These are phyloP conservation scores for Timema podura DNA, from an alignment of 2,888 invertebrate species.

Conservation along the genomic window DNA sequence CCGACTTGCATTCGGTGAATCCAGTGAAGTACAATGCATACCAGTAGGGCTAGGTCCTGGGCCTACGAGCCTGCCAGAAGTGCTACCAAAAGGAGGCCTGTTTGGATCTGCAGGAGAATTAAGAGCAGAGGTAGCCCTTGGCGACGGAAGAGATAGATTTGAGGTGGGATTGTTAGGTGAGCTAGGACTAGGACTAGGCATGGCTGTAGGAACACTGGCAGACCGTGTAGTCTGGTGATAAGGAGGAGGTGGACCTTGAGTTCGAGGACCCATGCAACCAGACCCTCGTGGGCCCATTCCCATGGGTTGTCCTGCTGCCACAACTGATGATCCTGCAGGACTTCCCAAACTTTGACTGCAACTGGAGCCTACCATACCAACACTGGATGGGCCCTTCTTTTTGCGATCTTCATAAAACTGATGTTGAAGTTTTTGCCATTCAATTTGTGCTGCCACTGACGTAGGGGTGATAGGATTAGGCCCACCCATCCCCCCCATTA, in stretches of 20 bases:
- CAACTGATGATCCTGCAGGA: constrained; percentile 50
- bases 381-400: constrained; percentile 43
- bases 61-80: constrained; percentile 38
- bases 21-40: constrained; percentile 43
- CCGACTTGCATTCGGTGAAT: constrained; percentile 42
- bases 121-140: constrained; percentile 62
- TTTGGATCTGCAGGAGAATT: constrained; percentile 65
- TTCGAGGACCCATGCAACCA: constrained; percentile 33
- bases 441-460: constrained; percentile 63
- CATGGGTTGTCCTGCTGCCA: constrained; percentile 22
- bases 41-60: constrained; percentile 55
- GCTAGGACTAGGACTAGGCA: constrained; percentile 68
- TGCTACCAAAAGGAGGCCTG: constrained; percentile 46
- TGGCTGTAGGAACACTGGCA: constrained; percentile 68
- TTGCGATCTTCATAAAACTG: constrained; percentile 76
- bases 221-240: constrained; percentile 70
- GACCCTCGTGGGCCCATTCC: constrained; percentile 32
- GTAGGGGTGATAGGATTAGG: constrained; percentile 31
- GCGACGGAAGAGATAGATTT: constrained; percentile 69
- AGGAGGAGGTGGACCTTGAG: constrained; percentile 73
- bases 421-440: constrained; percentile 88
- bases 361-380: constrained; percentile 51
- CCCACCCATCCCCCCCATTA: constrained; percentile 33
- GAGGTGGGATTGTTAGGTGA: constrained; percentile 69
- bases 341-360: constrained; percentile 39